A percentile compares a stretch with the other conserved stretches of the same genome.
phyloP scores from a whole-genome alignment of 1,140 invertebrate species.

The Carposina sasakii region DNA sequence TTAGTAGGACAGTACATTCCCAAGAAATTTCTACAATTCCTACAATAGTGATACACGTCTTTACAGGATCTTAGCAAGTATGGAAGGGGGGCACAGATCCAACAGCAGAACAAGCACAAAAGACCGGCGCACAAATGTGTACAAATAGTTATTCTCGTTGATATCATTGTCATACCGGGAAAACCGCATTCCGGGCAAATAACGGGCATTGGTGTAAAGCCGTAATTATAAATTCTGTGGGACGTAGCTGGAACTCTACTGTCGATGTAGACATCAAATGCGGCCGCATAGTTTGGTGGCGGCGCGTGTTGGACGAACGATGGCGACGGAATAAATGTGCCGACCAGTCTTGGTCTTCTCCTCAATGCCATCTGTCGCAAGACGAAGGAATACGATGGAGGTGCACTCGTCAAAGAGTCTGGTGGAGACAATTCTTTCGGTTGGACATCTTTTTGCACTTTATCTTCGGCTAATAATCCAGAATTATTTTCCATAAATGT shows the following conservation, averaged over 20 bases:
- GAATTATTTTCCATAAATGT: too few species aligned
- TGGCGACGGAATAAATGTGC: conserved; percentile 59
- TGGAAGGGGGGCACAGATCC: conserved; percentile 58
- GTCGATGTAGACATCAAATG: conserved; percentile 61
- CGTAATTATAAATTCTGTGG: conserved; percentile 41
- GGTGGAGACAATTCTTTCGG: conserved; percentile 44
- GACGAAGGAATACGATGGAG: conserved; percentile 64
- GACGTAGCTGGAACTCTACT: conserved; percentile 36
- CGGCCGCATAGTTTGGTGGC: conserved; percentile 56
- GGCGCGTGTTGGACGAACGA: conserved; percentile 57
- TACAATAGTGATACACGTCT: conserved; percentile 62
- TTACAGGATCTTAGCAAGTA: conserved; percentile 61
- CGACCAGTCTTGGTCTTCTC: conserved; percentile 51
- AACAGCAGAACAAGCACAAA: conserved; percentile 57
- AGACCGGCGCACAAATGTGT: conserved; percentile 55
- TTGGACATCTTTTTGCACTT: not conserved
- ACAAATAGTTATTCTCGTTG: conserved; percentile 50
- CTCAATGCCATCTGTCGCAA: conserved; percentile 50
- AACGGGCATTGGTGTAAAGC: conserved; percentile 46
- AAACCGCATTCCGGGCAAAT: conserved; percentile 59
- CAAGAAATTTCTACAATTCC: conserved; percentile 52
- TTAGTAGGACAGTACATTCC: conserved; percentile 60
- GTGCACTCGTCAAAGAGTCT: conserved; percentile 52
- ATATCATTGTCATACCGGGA: conserved; percentile 44
- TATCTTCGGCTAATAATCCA: not conserved